Conservation (phyloP, 2,888 invertebrate genomes). For the Eupeodes luniger region DNA sequence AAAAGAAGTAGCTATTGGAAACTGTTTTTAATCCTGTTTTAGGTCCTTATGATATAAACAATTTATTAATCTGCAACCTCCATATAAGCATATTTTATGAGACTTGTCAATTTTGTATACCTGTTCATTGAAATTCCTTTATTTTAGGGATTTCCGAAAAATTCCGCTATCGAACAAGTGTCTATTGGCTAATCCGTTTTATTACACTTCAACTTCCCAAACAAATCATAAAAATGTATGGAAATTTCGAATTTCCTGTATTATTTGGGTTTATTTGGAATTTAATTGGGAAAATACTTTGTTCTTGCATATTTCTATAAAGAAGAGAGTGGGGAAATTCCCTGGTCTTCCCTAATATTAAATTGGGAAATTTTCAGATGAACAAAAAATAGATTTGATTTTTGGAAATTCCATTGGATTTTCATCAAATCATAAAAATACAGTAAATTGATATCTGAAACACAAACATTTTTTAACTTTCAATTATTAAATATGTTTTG, state of each 20-base stretch:
- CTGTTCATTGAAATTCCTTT: conserved; percentile 7
- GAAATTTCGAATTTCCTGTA: neutral
- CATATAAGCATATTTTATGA: neutral
- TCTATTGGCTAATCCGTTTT: conserved; percentile 16
- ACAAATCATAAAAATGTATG: conserved; percentile 30
- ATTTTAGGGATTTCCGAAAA: neutral
- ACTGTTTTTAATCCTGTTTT: neutral
- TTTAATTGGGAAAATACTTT: conserved; percentile 32
- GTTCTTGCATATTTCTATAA: neutral
- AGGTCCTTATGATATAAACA: neutral
- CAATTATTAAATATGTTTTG: too few species aligned
- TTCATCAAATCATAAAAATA: neutral
- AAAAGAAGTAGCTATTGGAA: neutral
- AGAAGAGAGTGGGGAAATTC: neutral
- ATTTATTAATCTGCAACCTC: neutral
- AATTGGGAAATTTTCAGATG: neutral
- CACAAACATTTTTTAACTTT: too few species aligned
- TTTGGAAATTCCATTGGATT: neutral
- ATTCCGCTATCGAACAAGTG: conserved; percentile 11
- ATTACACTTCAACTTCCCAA: neutral
- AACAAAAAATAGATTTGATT: neutral
- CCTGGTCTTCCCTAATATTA: neutral
- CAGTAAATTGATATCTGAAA: neutral
- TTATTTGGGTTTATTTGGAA: conserved; percentile 31
- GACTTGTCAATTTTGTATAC: neutral